Conservation (phyloP, 2,113 vertebrate genomes). For the Ahaetulla prasina region DNA sequence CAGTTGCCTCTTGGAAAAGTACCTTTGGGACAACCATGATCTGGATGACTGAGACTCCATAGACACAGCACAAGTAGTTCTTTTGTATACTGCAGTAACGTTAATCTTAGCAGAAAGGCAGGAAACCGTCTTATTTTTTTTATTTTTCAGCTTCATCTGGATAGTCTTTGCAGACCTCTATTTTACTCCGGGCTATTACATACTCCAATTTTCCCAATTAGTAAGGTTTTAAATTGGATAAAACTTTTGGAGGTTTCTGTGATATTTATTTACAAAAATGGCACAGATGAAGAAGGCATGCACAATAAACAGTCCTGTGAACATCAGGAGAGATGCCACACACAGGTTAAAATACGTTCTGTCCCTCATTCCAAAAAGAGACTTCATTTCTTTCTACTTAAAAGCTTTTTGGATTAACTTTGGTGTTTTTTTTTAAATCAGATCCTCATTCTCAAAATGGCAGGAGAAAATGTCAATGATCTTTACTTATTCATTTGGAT, state of each 20-base stretch:
- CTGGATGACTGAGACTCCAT: no score
- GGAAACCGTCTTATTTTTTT: background rate
- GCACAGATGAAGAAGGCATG: background rate
- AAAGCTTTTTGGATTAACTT: background rate
- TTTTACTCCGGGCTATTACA: background rate
- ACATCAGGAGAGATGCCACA: background rate
- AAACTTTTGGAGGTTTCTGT: background rate
- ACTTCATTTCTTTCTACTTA: background rate
- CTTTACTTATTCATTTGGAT: background rate
- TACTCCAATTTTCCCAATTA: background rate
- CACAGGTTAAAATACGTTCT: background rate
- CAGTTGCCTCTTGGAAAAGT: no score
- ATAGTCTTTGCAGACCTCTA: background rate
- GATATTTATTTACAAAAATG: background rate
- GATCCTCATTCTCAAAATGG: background rate
- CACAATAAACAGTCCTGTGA: background rate
- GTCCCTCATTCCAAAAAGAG: background rate
- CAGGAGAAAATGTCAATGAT: background rate
- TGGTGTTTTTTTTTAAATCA: background rate
- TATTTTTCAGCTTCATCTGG: background rate
- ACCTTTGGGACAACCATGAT: no score
- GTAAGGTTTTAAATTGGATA: background rate
- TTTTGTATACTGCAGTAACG: background rate
- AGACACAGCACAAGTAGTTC: background rate
- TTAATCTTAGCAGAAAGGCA: background rate